Evolutionary conservation across 2,797 vertebrate species (phyloP), one percentile per base, ranked within the genome.

Genomic region (Eupleurogrammus muticus): DNA sequence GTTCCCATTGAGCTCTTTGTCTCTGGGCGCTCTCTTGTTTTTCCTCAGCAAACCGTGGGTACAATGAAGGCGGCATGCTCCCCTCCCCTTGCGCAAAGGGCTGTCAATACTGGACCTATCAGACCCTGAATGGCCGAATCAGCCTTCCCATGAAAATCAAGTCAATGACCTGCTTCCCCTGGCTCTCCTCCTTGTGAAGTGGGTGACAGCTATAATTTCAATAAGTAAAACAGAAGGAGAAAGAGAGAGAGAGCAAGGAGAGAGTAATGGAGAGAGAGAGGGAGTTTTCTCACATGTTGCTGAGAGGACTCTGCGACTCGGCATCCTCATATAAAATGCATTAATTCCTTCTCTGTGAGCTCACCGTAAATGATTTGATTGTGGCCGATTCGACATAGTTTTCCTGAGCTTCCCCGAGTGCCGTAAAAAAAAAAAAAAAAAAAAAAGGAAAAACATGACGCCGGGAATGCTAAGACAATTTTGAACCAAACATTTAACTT

Each of bases 61-160:
- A 87, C 94, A 94, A 95, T 92, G 92, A 92, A 93, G 89, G 88
- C 87, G 48, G 72, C 91, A 67, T 67, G 58, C 90, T 91, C 89
- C 87, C 93, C 94, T 94, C 92, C 92, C 93, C 93, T 86, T 68
- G 66, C 70, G 86, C 85, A 66, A 80, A 75, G 77, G 80, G 91
- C 95, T 95, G 94, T 95, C 96, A 95, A 94, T 94, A 93, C 92
- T 81, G 91, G 85, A 93, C 92, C 94, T 88, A 82, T 89, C 86
- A 23, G 86, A 81, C 92, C 77, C 87, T 93, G 94, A 94, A 96
- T 92, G 92, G 95, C 92, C 85, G 83, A 96, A 94, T 94, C 94
- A 90, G 93, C 82, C 96, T 97, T 98, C 96, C 96, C 97, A 97
- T 97, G 97, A 96, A 97, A 97, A 97, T 97, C 95, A 95, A 97